These are phyloP conservation scores for Pharmacophagus antenor DNA, from an alignment of 2,888 invertebrate species.

Conservation along the genomic window DNA sequence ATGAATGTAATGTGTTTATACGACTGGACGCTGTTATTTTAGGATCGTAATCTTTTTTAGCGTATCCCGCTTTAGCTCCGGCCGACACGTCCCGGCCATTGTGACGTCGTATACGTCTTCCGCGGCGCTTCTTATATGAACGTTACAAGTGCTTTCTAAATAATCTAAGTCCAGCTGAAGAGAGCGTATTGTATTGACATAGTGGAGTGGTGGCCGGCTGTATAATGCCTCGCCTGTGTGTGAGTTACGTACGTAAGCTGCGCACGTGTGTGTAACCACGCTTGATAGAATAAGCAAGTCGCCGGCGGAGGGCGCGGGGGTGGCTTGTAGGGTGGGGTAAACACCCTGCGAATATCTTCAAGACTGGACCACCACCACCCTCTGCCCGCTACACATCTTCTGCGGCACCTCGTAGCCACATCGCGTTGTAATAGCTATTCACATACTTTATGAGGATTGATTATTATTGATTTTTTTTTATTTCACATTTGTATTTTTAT, in stretches of 20 bases:
- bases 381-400: conserved; percentile 76
- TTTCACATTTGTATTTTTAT: conserved; percentile 42
- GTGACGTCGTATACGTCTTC: conserved; percentile 78
- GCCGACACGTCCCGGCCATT: conserved; percentile 79
- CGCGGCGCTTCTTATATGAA: conserved; percentile 80
- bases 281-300: conserved; percentile 82
- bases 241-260: conserved; percentile 53
- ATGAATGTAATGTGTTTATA: conserved; percentile 69
- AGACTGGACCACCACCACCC: conserved; percentile 76
- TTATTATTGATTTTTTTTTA: conserved; percentile 30
- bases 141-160: conserved; percentile 83
- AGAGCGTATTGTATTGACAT: conserved; percentile 82
- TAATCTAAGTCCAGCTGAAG: conserved; percentile 82
- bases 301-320: conserved; percentile 64
- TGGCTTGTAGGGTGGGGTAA: conserved; percentile 36
- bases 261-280: conserved; percentile 67
- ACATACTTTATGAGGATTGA: conserved; percentile 60
- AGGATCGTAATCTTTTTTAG: conserved; percentile 78
- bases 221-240: conserved; percentile 70
- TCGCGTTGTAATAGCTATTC: conserved; percentile 71
- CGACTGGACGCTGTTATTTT: conserved; percentile 76
- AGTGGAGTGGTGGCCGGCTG: conserved; percentile 81
- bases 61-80: conserved; percentile 70
- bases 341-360: conserved; percentile 72
- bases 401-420: conserved; percentile 75